Evolutionary conservation across 2,113 vertebrate genomes (phyloP).

Genomic region (Actenoides lindsayi): DNA sequence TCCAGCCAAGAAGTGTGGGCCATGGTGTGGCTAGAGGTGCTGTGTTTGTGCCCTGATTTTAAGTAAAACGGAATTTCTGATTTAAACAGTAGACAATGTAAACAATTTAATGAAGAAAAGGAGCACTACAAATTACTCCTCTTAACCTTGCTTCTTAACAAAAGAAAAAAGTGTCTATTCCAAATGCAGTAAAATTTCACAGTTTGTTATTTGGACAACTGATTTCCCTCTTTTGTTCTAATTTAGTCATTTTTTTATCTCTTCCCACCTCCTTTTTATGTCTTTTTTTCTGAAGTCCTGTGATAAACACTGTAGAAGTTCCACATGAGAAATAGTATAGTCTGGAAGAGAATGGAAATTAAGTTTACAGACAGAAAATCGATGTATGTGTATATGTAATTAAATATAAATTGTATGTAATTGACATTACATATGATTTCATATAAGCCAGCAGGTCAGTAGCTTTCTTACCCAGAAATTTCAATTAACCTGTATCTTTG

Average conservation of each 20-base stretch:
- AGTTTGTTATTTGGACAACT: not conserved
- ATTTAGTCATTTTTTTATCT: not conserved
- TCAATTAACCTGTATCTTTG: not conserved
- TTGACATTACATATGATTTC: not conserved
- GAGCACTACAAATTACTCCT: not conserved
- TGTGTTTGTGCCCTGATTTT: not conserved
- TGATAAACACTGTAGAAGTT: not conserved
- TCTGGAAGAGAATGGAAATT: not conserved
- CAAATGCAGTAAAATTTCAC: not conserved
- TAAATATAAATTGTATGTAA: no score
- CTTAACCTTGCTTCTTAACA: not conserved
- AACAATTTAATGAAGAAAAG: not conserved
- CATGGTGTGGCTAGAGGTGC: accelerated
- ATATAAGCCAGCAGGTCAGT: not conserved
- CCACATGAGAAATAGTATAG: not conserved
- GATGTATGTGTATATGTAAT: no score
- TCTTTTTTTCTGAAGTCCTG: not conserved
- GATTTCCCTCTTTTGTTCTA: not conserved
- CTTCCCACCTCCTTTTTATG: not conserved
- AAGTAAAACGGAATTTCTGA: not conserved
- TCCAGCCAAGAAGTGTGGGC: not conserved
- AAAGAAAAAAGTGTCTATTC: not conserved
- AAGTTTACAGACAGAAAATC: not conserved
- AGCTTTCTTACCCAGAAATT: not conserved
- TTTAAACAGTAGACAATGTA: not conserved